Conservation (phyloP, 2,888 invertebrate genomes). For the Chrysotoxum bicinctum region DNA sequence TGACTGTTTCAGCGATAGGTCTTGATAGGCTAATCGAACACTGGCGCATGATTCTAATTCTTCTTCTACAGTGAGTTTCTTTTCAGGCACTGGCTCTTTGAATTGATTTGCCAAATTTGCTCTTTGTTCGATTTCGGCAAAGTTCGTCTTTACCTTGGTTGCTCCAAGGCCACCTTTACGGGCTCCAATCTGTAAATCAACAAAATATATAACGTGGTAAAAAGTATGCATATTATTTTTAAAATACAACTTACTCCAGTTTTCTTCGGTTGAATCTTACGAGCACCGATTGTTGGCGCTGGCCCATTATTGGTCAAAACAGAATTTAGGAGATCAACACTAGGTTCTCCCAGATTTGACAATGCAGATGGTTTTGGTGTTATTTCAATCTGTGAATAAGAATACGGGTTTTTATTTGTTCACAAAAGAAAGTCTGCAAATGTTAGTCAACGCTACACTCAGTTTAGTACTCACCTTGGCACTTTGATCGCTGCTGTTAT, state of each 20-base stretch:
- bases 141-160: constrained; percentile 96
- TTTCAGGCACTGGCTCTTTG: constrained; percentile 81
- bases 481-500: constrained; percentile 77
- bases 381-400: constrained; percentile 75
- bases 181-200: constrained; percentile 86
- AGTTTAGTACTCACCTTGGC: constrained; percentile 82
- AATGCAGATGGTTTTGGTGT: constrained; percentile 17
- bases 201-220: neutral
- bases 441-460: constrained; percentile 48
- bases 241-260: constrained; percentile 83
- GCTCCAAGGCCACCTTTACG: constrained; percentile 96
- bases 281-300: constrained; percentile 88
- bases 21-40: constrained; percentile 90
- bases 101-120: constrained; percentile 93
- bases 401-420: neutral
- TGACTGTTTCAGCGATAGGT: constrained; percentile 86
- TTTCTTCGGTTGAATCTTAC: constrained; percentile 88
- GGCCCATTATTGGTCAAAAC: constrained; percentile 79
- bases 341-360: constrained; percentile 76
- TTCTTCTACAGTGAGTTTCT: constrained; percentile 83
- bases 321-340: constrained; percentile 80
- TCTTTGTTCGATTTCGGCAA: constrained; percentile 95
- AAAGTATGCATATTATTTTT: neutral
- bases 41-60: constrained; percentile 88
- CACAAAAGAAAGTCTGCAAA: too few species aligned